phyloP scores from a whole-genome alignment of 2,888 invertebrate species.

The Linnaemya vulpina region DNA sequence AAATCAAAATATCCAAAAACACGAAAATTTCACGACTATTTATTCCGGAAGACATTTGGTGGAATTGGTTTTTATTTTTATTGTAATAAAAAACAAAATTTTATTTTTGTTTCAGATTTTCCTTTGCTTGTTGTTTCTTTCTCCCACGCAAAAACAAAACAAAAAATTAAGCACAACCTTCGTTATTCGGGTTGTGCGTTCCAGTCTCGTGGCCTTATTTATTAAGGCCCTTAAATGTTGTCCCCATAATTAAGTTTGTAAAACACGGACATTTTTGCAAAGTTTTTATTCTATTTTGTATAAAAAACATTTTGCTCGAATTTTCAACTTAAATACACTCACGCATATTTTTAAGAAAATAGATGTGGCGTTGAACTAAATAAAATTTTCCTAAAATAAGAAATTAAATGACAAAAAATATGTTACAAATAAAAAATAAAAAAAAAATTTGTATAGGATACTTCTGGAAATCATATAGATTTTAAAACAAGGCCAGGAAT shows the following conservation, averaged over 20 bases:
- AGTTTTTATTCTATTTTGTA: constrained; percentile 46
- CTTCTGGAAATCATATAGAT: constrained; percentile 12
- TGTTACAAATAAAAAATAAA: neutral
- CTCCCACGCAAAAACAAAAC: constrained; percentile 43
- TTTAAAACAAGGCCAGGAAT: constrained; percentile 12
- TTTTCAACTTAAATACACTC: constrained; percentile 25
- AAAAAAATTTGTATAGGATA: neutral
- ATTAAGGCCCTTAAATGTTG: constrained; percentile 48
- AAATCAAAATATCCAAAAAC: constrained; percentile 82
- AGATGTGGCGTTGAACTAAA: constrained; percentile 9
- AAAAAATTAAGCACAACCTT: constrained; percentile 33
- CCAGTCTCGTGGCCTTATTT: constrained; percentile 23
- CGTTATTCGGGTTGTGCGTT: neutral
- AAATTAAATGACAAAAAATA: neutral
- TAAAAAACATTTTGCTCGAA: constrained; percentile 41
- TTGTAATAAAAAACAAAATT: constrained; percentile 51
- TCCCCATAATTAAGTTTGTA: constrained; percentile 38
- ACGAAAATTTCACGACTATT: constrained; percentile 82
- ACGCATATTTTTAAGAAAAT: constrained; percentile 21
- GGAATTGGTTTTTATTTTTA: constrained; percentile 71
- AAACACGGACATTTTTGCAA: constrained; percentile 20
- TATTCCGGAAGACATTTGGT: constrained; percentile 82
- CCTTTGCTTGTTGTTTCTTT: constrained; percentile 32
- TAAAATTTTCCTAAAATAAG: constrained; percentile 27
- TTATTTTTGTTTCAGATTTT: constrained; percentile 34